These are phyloP conservation scores for Mythimna ferrago DNA, from an alignment of 2,888 invertebrate species.

Conservation along the genomic window DNA sequence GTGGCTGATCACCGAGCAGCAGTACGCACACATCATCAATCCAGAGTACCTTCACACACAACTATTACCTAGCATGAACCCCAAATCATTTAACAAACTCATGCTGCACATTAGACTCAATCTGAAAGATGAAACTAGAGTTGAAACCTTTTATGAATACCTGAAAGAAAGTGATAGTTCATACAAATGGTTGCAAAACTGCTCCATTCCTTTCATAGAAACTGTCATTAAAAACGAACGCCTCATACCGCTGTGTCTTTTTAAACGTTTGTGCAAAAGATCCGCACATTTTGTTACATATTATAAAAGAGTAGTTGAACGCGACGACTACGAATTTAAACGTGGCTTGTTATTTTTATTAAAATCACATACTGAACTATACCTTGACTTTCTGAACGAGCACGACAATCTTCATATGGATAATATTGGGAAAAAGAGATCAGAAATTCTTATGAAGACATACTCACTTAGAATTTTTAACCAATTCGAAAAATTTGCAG, in stretches of 20 bases:
- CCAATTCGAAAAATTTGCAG: constrained; percentile 70
- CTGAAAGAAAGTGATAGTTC: constrained; percentile 68
- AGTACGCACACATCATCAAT: no score
- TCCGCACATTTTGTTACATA: constrained; percentile 70
- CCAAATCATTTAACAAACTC: no score
- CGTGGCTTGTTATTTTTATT: not conserved
- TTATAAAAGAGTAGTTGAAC: not conserved
- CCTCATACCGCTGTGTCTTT: constrained; percentile 59
- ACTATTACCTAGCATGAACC: no score
- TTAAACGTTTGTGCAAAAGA: constrained; percentile 74
- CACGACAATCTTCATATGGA: constrained; percentile 1
- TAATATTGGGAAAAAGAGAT: constrained; percentile 65
- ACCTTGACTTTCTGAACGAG: constrained; percentile 71
- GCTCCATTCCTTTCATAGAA: constrained; percentile 76
- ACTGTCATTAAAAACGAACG: constrained; percentile 67
- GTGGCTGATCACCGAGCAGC: no score
- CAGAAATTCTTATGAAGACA: constrained; percentile 73
- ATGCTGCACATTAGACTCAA: constrained; percentile 51
- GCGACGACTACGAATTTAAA: not conserved
- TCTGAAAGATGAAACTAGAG: constrained; percentile 69
- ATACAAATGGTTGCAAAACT: constrained; percentile 80
- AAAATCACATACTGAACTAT: constrained; percentile 60
- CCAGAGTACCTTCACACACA: no score
- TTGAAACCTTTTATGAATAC: constrained; percentile 75
- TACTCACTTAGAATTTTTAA: constrained; percentile 72